Percentiles rank a stretch among this genome's conserved stretches.
Conservation (phyloP, 2,888 invertebrate genomes). For the Acronicta alni region DNA sequence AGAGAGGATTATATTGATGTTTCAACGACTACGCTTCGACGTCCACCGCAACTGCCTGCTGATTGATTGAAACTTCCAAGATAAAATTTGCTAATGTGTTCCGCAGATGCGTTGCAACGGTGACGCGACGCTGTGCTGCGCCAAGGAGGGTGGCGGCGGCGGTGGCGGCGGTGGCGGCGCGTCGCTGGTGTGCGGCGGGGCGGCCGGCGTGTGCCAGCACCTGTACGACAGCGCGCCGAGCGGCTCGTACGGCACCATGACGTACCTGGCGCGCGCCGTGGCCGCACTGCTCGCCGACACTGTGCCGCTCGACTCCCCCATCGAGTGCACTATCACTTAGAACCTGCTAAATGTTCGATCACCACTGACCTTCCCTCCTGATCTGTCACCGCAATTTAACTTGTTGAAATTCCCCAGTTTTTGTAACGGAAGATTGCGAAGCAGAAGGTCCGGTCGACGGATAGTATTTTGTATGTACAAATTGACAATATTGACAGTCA, state of each 20-base stretch:
- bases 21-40: no score
- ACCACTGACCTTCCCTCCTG: no score
- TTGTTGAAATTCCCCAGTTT: no score
- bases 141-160: conserved; percentile 91
- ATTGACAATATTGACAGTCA: no score
- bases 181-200: conserved; percentile 96
- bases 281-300: conserved; percentile 92
- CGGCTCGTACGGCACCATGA: conserved; percentile 99
- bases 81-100: not conserved
- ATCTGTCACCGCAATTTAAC: no score
- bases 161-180: conserved; percentile 83
- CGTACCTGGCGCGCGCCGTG: conserved; percentile 96
- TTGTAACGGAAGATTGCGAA: no score
- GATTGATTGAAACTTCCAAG: no score
- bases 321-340: conserved; percentile 94
- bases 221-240: conserved; percentile 99
- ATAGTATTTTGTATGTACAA: no score
- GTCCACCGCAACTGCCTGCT: no score
- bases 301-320: conserved; percentile 93
- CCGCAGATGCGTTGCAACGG: conserved; percentile 93
- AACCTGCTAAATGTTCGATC: no score
- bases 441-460: no score
- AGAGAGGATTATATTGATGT: no score
- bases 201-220: conserved; percentile 98
- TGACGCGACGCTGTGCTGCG: conserved; percentile 98